A percentile compares a stretch with the other conserved stretches of the same genome.
Conservation (phyloP, 1,140 invertebrate genomes). For the Euwallacea similis region DNA sequence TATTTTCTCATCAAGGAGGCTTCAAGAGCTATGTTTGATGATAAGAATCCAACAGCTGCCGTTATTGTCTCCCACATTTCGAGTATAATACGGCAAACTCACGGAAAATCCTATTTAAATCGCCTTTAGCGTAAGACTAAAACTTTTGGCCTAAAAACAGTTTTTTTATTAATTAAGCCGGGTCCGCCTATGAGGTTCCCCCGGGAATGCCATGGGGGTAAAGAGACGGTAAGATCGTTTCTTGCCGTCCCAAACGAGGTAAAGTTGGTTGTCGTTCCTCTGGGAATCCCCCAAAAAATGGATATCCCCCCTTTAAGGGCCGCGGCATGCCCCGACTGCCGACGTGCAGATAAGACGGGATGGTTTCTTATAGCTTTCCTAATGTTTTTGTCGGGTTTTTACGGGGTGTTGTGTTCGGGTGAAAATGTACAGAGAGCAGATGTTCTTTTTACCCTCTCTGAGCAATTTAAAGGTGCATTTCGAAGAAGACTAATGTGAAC, state of each 20-base stretch:
- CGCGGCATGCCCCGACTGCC: conserved; percentile 1
- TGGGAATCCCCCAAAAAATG: conserved; percentile 16
- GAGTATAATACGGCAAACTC: background rate
- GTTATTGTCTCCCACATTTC: background rate
- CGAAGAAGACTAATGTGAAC: too few relatives aligned
- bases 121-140: background rate
- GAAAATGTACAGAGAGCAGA: too few relatives aligned
- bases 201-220: conserved; percentile 1
- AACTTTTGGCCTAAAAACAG: too few relatives aligned
- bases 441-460: too few relatives aligned
- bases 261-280: conserved; percentile 17
- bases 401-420: too few relatives aligned
- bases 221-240: conserved; percentile 18
- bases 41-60: background rate
- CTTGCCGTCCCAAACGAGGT: conserved; percentile 18
- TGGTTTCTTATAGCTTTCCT: background rate
- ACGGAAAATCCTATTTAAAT: background rate
- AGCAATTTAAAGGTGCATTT: too few relatives aligned
- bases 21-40: background rate
- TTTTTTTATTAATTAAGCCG: background rate
- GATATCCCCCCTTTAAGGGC: conserved; percentile 9
- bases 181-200: conserved; percentile 10
- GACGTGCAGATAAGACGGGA: background rate
- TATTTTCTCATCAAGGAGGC: background rate
- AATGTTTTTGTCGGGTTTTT: too few relatives aligned